A percentile compares a stretch with the other conserved stretches of the same genome.
phyloP scores from a whole-genome alignment of 2,797 vertebrate species.

The Falco cherrug region DNA sequence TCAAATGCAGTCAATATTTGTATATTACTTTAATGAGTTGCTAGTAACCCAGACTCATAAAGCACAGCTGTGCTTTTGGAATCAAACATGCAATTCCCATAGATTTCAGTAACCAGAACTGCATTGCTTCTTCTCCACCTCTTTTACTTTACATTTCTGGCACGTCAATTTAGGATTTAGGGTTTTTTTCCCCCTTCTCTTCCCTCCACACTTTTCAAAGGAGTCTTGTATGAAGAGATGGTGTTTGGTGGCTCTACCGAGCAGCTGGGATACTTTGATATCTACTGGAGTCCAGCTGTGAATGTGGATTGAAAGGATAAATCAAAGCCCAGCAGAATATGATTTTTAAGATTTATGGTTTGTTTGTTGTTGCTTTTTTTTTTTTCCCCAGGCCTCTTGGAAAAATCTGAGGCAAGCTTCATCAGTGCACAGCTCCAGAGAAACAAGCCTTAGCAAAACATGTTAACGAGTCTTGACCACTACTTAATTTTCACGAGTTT shows the following conservation, averaged over 20 bases:
- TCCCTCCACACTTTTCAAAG: background rate
- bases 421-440: background rate
- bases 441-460: background rate
- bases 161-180: background rate
- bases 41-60: constrained; percentile 14
- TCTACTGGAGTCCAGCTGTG: constrained; percentile 8
- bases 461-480: background rate
- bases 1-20: constrained; percentile 60
- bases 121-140: background rate
- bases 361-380: no score
- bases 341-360: background rate
- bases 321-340: background rate
- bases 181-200: background rate
- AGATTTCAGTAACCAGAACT: background rate
- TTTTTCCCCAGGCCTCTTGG: background rate
- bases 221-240: background rate
- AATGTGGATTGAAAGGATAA: background rate
- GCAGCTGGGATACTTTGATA: background rate
- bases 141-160: constrained; percentile 30
- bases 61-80: constrained; percentile 25
- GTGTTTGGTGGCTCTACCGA: background rate
- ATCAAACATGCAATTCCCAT: constrained; percentile 2
- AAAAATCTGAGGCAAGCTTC: constrained; percentile 34
- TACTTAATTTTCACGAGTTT: background rate
- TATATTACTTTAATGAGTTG: constrained; percentile 7